Percentiles rank a stretch among this genome's conserved stretches.
phyloP scores from a whole-genome alignment of 2,797 vertebrate species.

The Apodemus agrarius region DNA sequence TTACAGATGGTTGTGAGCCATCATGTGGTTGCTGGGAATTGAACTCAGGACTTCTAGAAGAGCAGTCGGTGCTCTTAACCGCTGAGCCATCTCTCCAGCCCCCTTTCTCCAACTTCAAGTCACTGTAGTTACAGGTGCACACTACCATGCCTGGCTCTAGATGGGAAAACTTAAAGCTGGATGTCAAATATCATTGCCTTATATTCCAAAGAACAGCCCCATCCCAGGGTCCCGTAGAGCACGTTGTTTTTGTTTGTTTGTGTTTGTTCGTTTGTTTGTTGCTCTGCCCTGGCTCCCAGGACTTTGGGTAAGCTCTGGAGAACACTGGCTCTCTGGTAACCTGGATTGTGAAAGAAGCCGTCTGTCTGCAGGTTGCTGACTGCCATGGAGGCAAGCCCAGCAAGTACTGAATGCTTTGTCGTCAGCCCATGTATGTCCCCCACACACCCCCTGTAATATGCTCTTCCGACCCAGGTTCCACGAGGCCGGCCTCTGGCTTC shows the following conservation, averaged over 20 bases:
- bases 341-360: neutral
- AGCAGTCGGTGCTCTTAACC: too few species aligned
- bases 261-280: constrained; percentile 2
- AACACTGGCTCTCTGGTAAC: neutral
- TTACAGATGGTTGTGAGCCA: too few species aligned
- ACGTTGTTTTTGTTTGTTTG: neutral
- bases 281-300: neutral
- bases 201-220: neutral
- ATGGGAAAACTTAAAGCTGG: neutral
- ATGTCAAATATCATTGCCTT: neutral
- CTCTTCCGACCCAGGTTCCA: neutral
- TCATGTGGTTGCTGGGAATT: too few species aligned
- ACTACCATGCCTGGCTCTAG: neutral
- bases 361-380: neutral
- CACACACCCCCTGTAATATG: rapidly evolving
- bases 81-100: too few species aligned
- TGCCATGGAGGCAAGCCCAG: neutral
- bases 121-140: too few species aligned
- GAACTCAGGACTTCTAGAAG: too few species aligned
- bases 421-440: neutral
- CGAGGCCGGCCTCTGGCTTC: neutral
- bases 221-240: neutral
- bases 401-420: neutral
- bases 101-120: neutral
- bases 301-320: neutral